phyloP scores from a whole-genome alignment of 2,797 vertebrate genomes.

The Ctenosaura bakeri region DNA sequence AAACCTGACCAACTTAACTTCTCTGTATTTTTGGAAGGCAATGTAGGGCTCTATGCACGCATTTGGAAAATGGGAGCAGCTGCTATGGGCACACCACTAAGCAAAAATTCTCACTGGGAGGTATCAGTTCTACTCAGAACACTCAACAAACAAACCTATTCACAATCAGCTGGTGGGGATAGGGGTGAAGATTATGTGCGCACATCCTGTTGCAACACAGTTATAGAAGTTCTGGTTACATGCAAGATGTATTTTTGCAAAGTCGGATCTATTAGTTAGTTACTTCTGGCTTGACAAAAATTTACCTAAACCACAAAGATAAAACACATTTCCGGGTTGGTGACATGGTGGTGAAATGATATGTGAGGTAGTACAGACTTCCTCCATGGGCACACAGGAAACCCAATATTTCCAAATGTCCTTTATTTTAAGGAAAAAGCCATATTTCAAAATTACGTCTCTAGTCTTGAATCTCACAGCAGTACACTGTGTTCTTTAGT shows the following conservation, averaged over 20 bases:
- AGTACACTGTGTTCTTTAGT: neutral
- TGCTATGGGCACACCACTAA: neutral
- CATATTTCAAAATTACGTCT: slow-evolving; percentile 23
- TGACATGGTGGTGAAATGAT: neutral
- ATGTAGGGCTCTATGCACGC: neutral
- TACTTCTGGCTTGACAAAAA: slow-evolving; percentile 18
- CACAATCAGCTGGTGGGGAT: neutral
- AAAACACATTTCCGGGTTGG: neutral
- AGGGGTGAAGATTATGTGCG: too few relatives aligned
- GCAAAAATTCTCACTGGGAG: neutral
- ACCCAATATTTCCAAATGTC: slow-evolving; percentile 32
- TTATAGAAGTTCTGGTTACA: neutral
- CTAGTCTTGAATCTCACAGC: neutral
- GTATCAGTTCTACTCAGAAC: neutral
- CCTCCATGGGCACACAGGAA: neutral
- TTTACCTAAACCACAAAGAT: slow-evolving; percentile 2
- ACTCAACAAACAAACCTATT: neutral
- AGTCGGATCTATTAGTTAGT: neutral
- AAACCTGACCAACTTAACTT: neutral
- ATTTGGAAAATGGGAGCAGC: slow-evolving; percentile 15
- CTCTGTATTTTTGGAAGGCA: neutral
- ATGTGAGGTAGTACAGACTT: slow-evolving; percentile 5
- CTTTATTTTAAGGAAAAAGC: slow-evolving; percentile 16
- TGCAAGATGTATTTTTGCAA: neutral
- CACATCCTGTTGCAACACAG: slow-evolving; percentile 5